Evolutionary conservation across 2,113 vertebrate genomes (phyloP).

Genomic region (Chaetura pelagica): DNA sequence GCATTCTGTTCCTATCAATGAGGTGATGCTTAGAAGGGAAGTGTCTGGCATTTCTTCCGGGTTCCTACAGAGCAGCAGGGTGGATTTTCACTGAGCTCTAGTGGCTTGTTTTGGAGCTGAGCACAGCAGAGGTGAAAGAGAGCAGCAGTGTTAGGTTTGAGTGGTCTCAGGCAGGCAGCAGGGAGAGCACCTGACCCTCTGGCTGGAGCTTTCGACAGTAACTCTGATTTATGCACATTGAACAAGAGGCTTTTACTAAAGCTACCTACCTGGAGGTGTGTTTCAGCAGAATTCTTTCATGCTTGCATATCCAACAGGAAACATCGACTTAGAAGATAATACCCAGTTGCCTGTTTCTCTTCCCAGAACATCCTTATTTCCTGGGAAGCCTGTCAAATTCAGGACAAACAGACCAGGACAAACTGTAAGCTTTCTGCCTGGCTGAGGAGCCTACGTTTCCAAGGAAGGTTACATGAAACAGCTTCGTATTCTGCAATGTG

Average conservation of each 20-base stretch:
- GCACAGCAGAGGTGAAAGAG: not conserved
- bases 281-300: not conserved
- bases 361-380: not conserved
- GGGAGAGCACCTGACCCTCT: not conserved
- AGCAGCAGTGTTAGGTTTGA: not conserved
- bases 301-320: not conserved
- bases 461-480: not conserved
- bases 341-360: not conserved
- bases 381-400: not conserved
- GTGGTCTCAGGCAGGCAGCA: not conserved
- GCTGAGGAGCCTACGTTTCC: not conserved
- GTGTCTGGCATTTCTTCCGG: rapidly evolving
- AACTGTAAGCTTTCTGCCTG: not conserved
- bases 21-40: not conserved
- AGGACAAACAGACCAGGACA: not conserved
- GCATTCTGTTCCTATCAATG: not conserved
- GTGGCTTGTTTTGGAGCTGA: not conserved
- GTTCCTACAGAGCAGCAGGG: not conserved
- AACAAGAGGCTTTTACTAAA: not conserved
- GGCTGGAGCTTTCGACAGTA: not conserved
- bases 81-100: not conserved
- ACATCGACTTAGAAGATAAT: not conserved
- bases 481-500: not conserved
- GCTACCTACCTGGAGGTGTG: not conserved
- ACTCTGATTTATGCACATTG: not conserved